These are phyloP conservation scores for Tetraodon nigroviridis DNA, from an alignment of 2,113 vertebrate genomes.

Conservation along the genomic window DNA sequence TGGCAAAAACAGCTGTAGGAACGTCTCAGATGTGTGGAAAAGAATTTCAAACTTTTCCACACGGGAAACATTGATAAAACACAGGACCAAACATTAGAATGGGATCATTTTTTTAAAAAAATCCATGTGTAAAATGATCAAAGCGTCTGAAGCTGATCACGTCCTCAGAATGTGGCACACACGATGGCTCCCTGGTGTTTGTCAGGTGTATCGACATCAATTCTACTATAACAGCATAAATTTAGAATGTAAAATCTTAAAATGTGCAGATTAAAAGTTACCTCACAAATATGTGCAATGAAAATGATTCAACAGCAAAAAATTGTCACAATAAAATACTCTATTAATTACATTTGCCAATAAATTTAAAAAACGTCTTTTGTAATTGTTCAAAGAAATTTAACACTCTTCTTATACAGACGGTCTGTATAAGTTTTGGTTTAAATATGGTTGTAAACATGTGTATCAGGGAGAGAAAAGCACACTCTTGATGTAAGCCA, in stretches of 20 bases:
- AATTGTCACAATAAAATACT: slow-evolving; percentile 10
- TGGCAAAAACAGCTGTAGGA: background rate
- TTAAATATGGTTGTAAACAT: background rate
- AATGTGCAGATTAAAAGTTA: background rate
- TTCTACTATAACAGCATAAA: too few relatives aligned
- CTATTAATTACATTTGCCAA: too few relatives aligned
- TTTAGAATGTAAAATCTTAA: background rate
- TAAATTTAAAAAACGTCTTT: slow-evolving; percentile 11
- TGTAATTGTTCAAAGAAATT: background rate
- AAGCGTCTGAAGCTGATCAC: slow-evolving; percentile 8
- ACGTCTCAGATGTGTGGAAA: background rate
- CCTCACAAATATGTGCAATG: background rate
- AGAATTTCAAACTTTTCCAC: too few relatives aligned
- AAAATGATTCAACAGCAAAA: background rate
- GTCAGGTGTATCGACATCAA: background rate
- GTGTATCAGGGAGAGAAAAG: slow-evolving; percentile 73
- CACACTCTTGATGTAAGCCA: slow-evolving; percentile 85
- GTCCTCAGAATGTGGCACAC: slow-evolving; percentile 16
- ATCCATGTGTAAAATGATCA: background rate
- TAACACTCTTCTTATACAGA: background rate
- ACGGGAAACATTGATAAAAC: background rate
- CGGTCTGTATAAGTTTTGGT: background rate
- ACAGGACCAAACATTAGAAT: too few relatives aligned
- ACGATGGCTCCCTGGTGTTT: slow-evolving; percentile 3
- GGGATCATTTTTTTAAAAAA: too few relatives aligned